A percentile compares a stretch with the other conserved stretches of the same genome.
Conservation (phyloP, 2,888 invertebrate species). For the Microchrysa polita region DNA sequence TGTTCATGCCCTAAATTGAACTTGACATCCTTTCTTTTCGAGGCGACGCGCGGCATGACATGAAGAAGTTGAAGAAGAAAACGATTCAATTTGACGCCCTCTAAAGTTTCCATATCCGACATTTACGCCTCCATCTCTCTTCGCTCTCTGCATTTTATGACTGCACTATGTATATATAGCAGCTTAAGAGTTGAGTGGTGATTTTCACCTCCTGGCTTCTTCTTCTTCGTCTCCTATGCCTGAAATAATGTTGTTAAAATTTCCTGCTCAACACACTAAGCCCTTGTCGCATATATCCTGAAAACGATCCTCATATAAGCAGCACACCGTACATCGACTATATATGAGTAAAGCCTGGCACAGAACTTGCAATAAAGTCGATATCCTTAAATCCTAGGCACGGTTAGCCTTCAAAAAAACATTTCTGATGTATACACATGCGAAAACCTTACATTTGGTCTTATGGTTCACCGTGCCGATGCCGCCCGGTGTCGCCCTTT, state of each 20-base stretch:
- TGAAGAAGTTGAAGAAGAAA: no score
- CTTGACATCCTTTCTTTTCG: constrained; percentile 45
- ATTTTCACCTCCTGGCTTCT: background rate
- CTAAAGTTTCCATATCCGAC: background rate
- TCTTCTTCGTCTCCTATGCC: no score
- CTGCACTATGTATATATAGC: constrained; percentile 1
- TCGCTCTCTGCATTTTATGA: background rate
- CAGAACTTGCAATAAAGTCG: constrained; percentile 16
- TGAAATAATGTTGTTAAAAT: constrained; percentile 39
- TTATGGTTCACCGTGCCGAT: background rate
- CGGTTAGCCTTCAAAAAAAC: background rate
- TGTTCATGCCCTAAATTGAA: constrained; percentile 39
- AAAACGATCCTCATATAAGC: constrained; percentile 22
- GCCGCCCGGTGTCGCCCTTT: background rate
- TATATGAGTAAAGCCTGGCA: background rate
- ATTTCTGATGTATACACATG: background rate
- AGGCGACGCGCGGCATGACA: no score
- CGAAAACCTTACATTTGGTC: background rate
- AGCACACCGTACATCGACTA: background rate
- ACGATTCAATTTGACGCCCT: background rate
- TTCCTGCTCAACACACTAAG: constrained; percentile 25
- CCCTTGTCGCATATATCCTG: constrained; percentile 16
- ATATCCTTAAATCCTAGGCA: constrained; percentile 26
- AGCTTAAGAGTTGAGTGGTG: background rate
- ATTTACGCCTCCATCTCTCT: background rate